These are phyloP conservation scores for Rhamphomyia laevipes DNA, from an alignment of 2,888 invertebrate genomes.

Conservation along the genomic window DNA sequence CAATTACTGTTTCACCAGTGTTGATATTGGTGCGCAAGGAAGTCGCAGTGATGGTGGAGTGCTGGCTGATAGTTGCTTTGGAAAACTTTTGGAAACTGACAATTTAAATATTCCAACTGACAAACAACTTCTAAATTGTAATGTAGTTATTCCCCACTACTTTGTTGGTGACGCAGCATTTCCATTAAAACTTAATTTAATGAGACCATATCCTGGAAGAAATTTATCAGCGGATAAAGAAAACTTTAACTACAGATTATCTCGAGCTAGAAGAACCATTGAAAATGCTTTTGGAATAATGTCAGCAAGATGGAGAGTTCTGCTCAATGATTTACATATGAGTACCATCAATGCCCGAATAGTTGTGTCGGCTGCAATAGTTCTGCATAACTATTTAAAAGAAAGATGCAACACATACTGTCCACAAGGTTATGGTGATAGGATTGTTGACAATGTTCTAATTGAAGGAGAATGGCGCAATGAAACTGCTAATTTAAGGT, in stretches of 20 bases:
- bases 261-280: too few relatives aligned
- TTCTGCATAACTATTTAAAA: too few relatives aligned
- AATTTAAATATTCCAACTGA: background rate
- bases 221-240: background rate
- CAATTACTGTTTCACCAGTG: conserved; percentile 21
- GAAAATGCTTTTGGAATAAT: conserved; percentile 6
- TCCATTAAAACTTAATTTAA: conserved; percentile 4
- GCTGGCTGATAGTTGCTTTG: conserved; percentile 5
- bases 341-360: too few relatives aligned
- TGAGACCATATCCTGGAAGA: conserved; percentile 7
- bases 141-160: conserved; percentile 2
- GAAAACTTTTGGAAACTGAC: background rate
- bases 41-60: conserved; percentile 18
- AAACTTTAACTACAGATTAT: conserved; percentile 6
- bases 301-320: too few relatives aligned
- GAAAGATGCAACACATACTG: too few relatives aligned
- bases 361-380: too few relatives aligned
- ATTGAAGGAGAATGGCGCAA: too few relatives aligned
- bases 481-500: too few relatives aligned
- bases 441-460: too few relatives aligned
- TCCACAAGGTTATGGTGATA: too few relatives aligned
- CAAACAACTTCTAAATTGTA: background rate
- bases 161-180: conserved; percentile 10
- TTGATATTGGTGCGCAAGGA: conserved; percentile 23
- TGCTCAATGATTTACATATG: too few relatives aligned